Evolutionary conservation across 2,888 invertebrate species (phyloP), one percentile per base, ranked within the genome.

Genomic region (Stenodera caucasica): DNA sequence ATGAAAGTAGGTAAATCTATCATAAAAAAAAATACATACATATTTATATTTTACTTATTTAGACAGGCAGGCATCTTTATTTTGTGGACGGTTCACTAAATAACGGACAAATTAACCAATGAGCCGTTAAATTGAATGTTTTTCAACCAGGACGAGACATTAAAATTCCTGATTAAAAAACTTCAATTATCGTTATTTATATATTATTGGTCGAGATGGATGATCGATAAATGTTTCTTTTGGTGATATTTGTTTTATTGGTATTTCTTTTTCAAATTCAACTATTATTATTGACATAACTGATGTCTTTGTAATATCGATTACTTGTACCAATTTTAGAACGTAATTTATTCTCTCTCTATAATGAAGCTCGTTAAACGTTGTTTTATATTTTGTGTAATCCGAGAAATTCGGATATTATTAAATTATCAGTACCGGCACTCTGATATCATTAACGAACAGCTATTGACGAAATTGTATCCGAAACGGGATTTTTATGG

Each of bases 351-450:
- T 30, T 54, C 21, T 21, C 21, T 45, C 45, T 21, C 50, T 54
- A 54, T 61, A 61, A 61, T 55, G 61, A 61, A 61, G 54, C 57
- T 57, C 21, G 51, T 61, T 61, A 61, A 54, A 54, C 37, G 35
- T 57, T 45, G 55, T 45, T 45, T 60, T 60, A 53, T 53, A 50
- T 57, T 61, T 54, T 55, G 30, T 57, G 61, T 53, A 61, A 61
- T 61, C 30, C 54, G 61, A 61, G 61, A 26, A 57, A 54, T 57
- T 23, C 45, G 5, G 23, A 23, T 45, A 45, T 45, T 45, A 23
- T 45, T 45, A 45, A 45, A 45, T 45, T 45, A 21, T 45, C 2
- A 9, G 21, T 12, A 12, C 23, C 45, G 21, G 21, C 18, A 23
- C 11, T 45, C 21, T 45, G 23, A n/a, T 45, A 23, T 6, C 45